A percentile compares a stretch with the other conserved stretches of the same genome.
phyloP scores from a whole-genome alignment of 2,888 invertebrate genomes.

The Phoronis australis region DNA sequence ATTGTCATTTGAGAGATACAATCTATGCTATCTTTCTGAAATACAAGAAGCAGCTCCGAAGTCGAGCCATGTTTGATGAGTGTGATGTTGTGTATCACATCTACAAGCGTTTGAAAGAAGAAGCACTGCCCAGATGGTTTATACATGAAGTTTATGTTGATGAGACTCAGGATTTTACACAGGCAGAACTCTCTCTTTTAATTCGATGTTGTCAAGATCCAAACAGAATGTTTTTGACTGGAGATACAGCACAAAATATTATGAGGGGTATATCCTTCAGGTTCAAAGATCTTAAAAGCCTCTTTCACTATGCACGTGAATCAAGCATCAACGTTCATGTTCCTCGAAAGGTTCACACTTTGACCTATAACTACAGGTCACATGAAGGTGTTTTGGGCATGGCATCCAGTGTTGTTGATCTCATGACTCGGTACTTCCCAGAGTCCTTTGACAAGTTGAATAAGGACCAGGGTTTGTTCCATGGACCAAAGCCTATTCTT shows the following conservation, averaged over 20 bases:
- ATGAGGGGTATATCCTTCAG: constrained; percentile 28
- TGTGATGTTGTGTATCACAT: constrained; percentile 26
- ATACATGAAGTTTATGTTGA: constrained; percentile 40
- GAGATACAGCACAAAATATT: constrained; percentile 17
- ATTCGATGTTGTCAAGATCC: constrained; percentile 34
- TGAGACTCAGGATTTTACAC: constrained; percentile 44
- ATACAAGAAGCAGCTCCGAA: constrained; percentile 23
- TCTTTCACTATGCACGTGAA: constrained; percentile 33
- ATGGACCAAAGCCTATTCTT: constrained; percentile 36
- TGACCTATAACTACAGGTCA: constrained; percentile 41
- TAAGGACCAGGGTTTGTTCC: constrained; percentile 38
- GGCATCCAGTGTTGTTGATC: constrained; percentile 35
- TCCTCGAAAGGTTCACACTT: constrained; percentile 29
- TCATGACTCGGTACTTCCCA: constrained; percentile 29
- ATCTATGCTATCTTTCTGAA: constrained; percentile 23
- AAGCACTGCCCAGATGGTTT: constrained; percentile 15
- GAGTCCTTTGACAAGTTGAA: constrained; percentile 41
- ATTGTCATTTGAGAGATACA: constrained; percentile 23
- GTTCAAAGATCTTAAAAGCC: constrained; percentile 34
- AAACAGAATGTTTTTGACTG: constrained; percentile 39
- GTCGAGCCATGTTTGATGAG: constrained; percentile 28
- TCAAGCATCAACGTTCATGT: constrained; percentile 20
- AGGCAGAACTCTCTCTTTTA: constrained; percentile 39
- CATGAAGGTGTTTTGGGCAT: constrained; percentile 40
- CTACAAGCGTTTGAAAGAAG: constrained; percentile 14